Evolutionary conservation across 1,140 invertebrate species (phyloP).

Genomic region (Drosophila pachea): DNA sequence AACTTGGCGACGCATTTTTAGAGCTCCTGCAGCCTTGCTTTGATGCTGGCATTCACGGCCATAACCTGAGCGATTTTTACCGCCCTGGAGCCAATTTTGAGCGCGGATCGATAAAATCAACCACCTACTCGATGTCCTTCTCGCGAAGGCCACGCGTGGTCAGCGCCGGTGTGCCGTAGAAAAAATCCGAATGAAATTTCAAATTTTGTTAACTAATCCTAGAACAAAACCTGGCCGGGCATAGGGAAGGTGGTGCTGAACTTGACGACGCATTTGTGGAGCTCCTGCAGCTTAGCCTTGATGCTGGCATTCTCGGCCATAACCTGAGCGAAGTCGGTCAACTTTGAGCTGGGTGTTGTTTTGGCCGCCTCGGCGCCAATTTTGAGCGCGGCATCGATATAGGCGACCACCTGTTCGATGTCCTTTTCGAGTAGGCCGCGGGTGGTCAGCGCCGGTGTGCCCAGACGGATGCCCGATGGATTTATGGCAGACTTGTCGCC

Average conservation of each 20-base stretch:
- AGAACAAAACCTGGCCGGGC: slow-evolving; percentile 82
- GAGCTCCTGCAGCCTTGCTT: too few species aligned
- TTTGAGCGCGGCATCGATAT: slow-evolving; percentile 89
- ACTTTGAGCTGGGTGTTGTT: slow-evolving; percentile 84
- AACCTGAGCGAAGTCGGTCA: slow-evolving; percentile 90
- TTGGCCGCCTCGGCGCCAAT: slow-evolving; percentile 80
- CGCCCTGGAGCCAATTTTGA: too few species aligned
- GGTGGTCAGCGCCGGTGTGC: slow-evolving; percentile 97
- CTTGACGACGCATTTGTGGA: slow-evolving; percentile 86
- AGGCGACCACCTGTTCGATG: slow-evolving; percentile 91
- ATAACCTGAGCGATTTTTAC: too few species aligned
- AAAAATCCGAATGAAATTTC: too few species aligned
- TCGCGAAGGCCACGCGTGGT: too few species aligned
- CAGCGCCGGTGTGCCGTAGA: too few species aligned
- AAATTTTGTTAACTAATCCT: neutral
- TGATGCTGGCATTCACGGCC: too few species aligned
- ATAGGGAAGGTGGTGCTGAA: slow-evolving; percentile 90
- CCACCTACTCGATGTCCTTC: too few species aligned
- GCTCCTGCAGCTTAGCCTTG: slow-evolving; percentile 81
- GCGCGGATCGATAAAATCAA: too few species aligned
- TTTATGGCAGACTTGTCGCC: slow-evolving; percentile 97
- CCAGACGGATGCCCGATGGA: slow-evolving; percentile 95
- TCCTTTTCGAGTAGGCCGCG: slow-evolving; percentile 92
- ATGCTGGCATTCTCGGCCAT: slow-evolving; percentile 83
- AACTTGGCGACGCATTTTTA: too few species aligned